Base-by-base conservation (phyloP, 30 jellyfish, hydroid and myxozoan species). In the Clytia hemisphaerica region DNA sequence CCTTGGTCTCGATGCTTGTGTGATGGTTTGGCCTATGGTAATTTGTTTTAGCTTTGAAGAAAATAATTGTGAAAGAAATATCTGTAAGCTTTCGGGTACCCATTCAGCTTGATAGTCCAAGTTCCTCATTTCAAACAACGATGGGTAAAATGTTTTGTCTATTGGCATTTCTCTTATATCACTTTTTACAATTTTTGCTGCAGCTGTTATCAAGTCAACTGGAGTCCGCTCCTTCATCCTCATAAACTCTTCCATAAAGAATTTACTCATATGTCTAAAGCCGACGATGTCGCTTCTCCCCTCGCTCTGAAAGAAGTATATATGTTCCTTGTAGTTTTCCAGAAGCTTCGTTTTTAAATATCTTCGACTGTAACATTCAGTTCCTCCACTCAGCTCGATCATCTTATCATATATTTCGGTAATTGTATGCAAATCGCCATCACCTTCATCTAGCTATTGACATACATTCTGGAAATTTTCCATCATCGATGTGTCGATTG, bases 251-350 rank as follows among this genome's bases (percentile, higher is more conserved):
- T 16, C 70, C 36, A 61, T 6, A 4, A 61, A 19, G 25, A 10
- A 61, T 37, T 62, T 27, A 19, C 72, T 78, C 90, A 81, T 81
- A 14, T 81, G 49, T 80, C 64, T 73, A 66, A 81, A 80, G 74
- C 83, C 71, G 48, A 80, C 50, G 25, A 80, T 25, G 14, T 64
- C 42, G 16, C 62, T 16, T 0, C 66, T 45, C 16, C 82, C 82
- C 3, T 83, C 40, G n/a, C 31, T 24, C 4, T 69, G 63, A 50
- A 67, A 72, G 58, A 70, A 78, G 35, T 36, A 54, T 15, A 67
- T 60, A 40, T 67, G 93, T 14, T 78, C 93, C 21, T 67, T 55
- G 51, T 48, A 78, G 14, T 53, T 9, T 2, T 55, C 31, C 29
- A 46, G 57, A 1, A 77, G 77, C 66, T 54, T 69, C 7, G 45